phyloP scores from a whole-genome alignment of 2,113 vertebrate genomes.

The Arvicanthis niloticus region DNA sequence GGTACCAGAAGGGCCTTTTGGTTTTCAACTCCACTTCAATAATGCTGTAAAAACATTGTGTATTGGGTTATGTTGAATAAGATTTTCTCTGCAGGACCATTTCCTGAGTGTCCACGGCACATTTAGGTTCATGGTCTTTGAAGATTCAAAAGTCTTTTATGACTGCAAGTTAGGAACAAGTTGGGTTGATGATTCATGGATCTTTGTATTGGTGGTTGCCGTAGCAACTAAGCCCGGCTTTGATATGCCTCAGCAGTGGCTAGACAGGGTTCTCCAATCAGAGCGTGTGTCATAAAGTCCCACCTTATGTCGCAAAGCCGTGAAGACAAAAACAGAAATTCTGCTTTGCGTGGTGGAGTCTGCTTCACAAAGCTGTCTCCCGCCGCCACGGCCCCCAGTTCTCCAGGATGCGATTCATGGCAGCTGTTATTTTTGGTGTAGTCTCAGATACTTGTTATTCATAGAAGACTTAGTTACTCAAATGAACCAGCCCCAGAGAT shows the following conservation, averaged over 20 bases:
- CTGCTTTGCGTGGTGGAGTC: neutral
- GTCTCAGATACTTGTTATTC: constrained; percentile 7
- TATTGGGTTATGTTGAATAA: constrained; percentile 24
- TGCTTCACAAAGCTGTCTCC: neutral
- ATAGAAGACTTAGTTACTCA: neutral
- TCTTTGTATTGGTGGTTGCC: constrained; percentile 50
- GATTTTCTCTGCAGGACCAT: constrained; percentile 22
- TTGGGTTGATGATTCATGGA: constrained; percentile 25
- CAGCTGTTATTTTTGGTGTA: neutral
- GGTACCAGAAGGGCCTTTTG: neutral
- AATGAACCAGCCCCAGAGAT: neutral
- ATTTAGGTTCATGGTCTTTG: constrained; percentile 33
- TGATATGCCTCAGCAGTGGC: neutral
- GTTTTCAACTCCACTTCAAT: neutral
- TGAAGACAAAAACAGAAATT: neutral
- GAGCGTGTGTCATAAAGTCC: neutral
- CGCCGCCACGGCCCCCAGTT: neutral
- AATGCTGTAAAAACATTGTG: constrained; percentile 35
- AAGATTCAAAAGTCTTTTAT: constrained; percentile 50
- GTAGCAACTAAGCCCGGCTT: neutral
- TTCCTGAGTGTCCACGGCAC: constrained; percentile 32
- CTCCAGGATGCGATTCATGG: neutral
- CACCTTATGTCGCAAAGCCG: constrained; percentile 4
- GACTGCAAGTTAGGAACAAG: neutral
- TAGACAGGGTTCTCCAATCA: constrained; percentile 1